phyloP scores from a whole-genome alignment of 2,888 invertebrate genomes.

The Drosophila dives region DNA sequence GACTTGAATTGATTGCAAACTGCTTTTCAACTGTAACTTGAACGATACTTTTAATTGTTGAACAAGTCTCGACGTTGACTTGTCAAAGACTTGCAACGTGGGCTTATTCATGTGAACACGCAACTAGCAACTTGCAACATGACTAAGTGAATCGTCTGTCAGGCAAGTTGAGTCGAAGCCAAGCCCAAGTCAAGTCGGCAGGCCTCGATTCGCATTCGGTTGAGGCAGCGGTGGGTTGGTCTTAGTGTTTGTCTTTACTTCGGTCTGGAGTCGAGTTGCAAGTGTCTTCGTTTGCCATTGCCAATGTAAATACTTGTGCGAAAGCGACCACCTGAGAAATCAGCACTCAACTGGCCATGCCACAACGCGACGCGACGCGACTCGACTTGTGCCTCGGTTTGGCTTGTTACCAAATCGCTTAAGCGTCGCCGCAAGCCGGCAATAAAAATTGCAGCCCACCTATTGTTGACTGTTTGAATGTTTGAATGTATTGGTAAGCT shows the following conservation, averaged over 20 bases:
- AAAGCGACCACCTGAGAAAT: slow-evolving; percentile 81
- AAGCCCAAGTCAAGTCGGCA: no score
- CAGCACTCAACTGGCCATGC: slow-evolving; percentile 34
- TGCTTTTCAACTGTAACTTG: slow-evolving; percentile 38
- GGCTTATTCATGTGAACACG: slow-evolving; percentile 61
- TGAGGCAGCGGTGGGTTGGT: not conserved
- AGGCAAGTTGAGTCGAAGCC: not conserved
- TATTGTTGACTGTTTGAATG: slow-evolving; percentile 15
- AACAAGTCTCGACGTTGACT: slow-evolving; percentile 34
- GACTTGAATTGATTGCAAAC: slow-evolving; percentile 15
- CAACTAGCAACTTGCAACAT: slow-evolving; percentile 31
- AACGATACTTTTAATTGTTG: slow-evolving; percentile 60
- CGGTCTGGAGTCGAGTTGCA: slow-evolving; percentile 4
- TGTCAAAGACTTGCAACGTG: slow-evolving; percentile 63
- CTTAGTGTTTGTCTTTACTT: not conserved
- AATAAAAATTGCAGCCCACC: slow-evolving; percentile 40
- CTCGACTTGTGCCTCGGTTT: not conserved
- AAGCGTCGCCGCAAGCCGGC: slow-evolving; percentile 39
- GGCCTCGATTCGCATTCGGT: slow-evolving; percentile 2
- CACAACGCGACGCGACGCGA: not conserved
- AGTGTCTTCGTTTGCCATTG: slow-evolving; percentile 36
- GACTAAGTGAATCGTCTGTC: slow-evolving; percentile 38
- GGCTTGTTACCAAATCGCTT: slow-evolving; percentile 59
- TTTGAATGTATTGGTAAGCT: slow-evolving; percentile 13
- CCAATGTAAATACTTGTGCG: slow-evolving; percentile 82